These are phyloP conservation scores for Luperina testacea DNA, from an alignment of 2,888 invertebrate species.

Conservation along the genomic window DNA sequence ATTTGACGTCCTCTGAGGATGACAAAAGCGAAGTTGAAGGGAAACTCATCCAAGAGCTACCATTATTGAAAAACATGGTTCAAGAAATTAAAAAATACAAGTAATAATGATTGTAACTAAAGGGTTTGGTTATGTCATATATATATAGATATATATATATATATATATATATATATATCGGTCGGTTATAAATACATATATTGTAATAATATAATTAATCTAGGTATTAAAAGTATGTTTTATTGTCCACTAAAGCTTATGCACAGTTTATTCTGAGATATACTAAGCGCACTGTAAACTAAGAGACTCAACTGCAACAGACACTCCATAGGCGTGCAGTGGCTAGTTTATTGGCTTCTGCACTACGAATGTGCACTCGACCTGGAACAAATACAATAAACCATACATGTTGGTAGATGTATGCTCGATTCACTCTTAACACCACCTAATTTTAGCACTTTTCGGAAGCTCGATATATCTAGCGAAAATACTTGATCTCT, in stretches of 20 bases:
- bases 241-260: neutral
- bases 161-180: neutral
- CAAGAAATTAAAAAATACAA: conserved; percentile 85
- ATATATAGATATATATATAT: conserved; percentile 27
- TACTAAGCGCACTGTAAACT: neutral
- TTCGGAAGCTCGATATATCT: too few relatives aligned
- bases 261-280: neutral
- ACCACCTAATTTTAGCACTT: too few relatives aligned
- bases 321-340: neutral
- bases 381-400: neutral
- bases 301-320: neutral
- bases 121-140: conserved; percentile 18
- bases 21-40: conserved; percentile 78
- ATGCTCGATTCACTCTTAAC: too few relatives aligned
- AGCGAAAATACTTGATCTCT: too few relatives aligned
- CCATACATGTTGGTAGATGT: neutral
- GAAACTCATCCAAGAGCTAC: conserved; percentile 79
- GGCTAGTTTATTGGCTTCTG: neutral
- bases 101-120: conserved; percentile 50
- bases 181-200: neutral
- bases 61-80: conserved; percentile 80
- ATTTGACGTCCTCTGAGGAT: conserved; percentile 80
- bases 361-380: neutral
- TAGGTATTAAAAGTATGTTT: neutral
- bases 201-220: neutral